These are phyloP conservation scores for Myiopsitta monachus DNA, from an alignment of 2,113 vertebrate species.

Conservation along the genomic window DNA sequence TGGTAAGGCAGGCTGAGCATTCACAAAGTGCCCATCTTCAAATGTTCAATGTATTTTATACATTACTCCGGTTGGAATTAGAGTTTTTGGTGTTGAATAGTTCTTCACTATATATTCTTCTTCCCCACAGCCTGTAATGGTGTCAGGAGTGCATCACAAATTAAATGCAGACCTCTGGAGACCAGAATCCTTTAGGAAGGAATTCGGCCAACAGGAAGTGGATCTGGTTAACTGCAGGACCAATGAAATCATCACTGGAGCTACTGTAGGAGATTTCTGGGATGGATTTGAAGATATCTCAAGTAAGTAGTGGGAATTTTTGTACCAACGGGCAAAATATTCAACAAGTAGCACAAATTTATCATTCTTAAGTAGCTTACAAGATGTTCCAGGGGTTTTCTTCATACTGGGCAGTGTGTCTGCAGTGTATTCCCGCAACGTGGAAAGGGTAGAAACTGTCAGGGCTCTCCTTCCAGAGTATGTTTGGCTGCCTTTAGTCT, in stretches of 20 bases:
- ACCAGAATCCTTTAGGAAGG: slow-evolving; percentile 78
- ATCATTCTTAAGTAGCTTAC: background rate
- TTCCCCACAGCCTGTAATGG: slow-evolving; percentile 77
- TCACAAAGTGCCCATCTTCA: background rate
- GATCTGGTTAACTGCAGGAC: slow-evolving; percentile 83
- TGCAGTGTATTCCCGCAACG: background rate
- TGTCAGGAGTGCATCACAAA: slow-evolving; percentile 80
- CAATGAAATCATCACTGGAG: slow-evolving; percentile 81
- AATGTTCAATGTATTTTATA: fast-evolving
- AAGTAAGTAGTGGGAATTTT: slow-evolving; percentile 58
- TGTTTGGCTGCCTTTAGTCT: background rate
- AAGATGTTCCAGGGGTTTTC: background rate
- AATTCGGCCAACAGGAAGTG: slow-evolving; percentile 81
- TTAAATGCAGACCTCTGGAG: slow-evolving; percentile 80
- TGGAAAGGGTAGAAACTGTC: background rate
- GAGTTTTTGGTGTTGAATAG: background rate
- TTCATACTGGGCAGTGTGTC: background rate
- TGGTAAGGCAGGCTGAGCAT: background rate
- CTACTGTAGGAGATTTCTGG: slow-evolving; percentile 83
- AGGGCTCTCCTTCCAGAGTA: background rate
- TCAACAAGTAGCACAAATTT: background rate
- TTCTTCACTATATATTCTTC: background rate
- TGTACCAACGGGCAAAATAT: background rate
- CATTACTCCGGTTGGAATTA: background rate
- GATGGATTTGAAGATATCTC: slow-evolving; percentile 83